These are phyloP conservation scores for Drusus annulatus DNA, from an alignment of 1,140 invertebrate species.

Conservation along the genomic window DNA sequence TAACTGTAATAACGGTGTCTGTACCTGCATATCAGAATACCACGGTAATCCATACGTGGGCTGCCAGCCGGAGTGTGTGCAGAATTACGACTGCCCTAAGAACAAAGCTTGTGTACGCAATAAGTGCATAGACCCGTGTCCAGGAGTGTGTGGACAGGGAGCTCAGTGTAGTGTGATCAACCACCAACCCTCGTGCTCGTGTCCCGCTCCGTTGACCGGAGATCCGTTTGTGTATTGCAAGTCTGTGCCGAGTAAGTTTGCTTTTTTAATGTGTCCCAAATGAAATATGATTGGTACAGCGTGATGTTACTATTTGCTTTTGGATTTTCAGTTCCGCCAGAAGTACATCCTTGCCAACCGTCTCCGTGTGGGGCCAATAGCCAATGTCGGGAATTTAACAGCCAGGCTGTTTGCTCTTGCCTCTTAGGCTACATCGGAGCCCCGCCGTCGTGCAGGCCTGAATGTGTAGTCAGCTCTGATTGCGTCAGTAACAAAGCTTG, in stretches of 20 bases:
- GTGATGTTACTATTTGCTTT: conserved; percentile 71
- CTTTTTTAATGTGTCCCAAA: neutral
- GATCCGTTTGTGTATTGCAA: conserved; percentile 82
- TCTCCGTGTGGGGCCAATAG: conserved; percentile 77
- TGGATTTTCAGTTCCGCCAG: conserved; percentile 52
- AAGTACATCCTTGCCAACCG: conserved; percentile 72
- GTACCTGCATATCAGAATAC: conserved; percentile 75
- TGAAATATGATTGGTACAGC: too few species aligned
- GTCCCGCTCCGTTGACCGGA: conserved; percentile 77
- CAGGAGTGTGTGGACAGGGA: conserved; percentile 77
- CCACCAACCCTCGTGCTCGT: conserved; percentile 79
- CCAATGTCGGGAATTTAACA: conserved; percentile 79
- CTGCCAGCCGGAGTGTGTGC: conserved; percentile 77
- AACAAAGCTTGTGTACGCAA: conserved; percentile 75
- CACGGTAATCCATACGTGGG: conserved; percentile 74
- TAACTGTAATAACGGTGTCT: conserved; percentile 78
- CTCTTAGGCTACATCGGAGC: conserved; percentile 82
- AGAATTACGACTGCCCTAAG: conserved; percentile 74
- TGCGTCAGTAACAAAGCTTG: conserved; percentile 80
- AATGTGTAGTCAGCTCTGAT: conserved; percentile 78
- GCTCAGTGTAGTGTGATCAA: conserved; percentile 80
- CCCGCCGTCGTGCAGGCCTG: conserved; percentile 82
- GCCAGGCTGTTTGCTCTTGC: conserved; percentile 81
- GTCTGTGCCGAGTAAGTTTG: conserved; percentile 71
- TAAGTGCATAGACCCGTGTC: conserved; percentile 77